Evolutionary conservation across 2,888 invertebrate species (phyloP), one percentile per base, ranked within the genome.

Genomic region (Hylaea fasciaria): DNA sequence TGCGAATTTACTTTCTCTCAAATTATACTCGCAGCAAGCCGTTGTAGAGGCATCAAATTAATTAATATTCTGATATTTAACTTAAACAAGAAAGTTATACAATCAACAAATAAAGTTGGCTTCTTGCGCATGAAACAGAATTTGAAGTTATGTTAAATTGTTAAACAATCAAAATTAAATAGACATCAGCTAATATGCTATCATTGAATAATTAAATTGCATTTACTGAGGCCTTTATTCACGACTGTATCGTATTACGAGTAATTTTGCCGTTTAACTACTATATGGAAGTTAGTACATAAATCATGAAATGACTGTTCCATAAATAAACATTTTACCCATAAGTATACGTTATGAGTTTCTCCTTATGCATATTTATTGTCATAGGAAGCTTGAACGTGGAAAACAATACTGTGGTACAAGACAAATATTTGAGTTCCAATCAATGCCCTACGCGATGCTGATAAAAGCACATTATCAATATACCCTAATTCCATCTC

Each of bases 91-190:
- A 22, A 58, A 58, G 43, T 58, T 52, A 35, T 12, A 58, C 46
- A 52, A 47, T 43, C 46, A 45, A 51, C 50, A 52, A 32, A 32
- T 43, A 29, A 58, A 53, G 47, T 49, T 53, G 12, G 11, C 32
- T 32, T 7, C 32, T 32, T 40, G 37, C 11, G 28, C 28, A 35
- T 14, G 29, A 39, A 49, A 41, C 52, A 28, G 37, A 53, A 32
- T 52, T 47, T 40, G 16, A 16, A 41, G 46, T 46, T 12, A 49
- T 58, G 44, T 48, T 53, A 44, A 44, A 16, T 37, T 44, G 17
- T 28, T 43, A 58, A 58, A 48, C 53, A 53, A 43, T 48, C 41
- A 28, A 17, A 46, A 40, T 57, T 46, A 51, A 28, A 58, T 28
- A 52, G 4, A 4, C 1, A 9, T 32, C 32, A 7, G 1, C 32